phyloP scores from a whole-genome alignment of 1,140 invertebrate genomes.

The Drusus annulatus region DNA sequence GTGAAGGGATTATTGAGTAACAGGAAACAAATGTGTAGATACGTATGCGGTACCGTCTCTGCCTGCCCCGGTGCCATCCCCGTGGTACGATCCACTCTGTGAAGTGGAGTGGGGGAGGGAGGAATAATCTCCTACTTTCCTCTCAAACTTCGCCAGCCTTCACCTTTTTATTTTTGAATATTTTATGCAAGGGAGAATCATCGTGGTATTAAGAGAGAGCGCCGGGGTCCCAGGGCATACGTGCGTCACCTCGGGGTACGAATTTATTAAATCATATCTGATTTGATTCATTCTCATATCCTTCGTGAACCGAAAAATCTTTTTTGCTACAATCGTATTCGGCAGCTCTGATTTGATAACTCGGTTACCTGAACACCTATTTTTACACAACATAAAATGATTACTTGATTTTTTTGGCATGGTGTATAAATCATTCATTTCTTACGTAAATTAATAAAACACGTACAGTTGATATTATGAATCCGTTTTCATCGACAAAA shows the following conservation, averaged over 20 bases:
- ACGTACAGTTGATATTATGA: too few relatives aligned
- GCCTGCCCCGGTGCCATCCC: too few relatives aligned
- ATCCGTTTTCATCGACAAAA: too few relatives aligned
- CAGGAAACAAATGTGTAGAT: conserved; percentile 25
- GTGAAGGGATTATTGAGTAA: conserved; percentile 8
- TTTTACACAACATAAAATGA: too few relatives aligned
- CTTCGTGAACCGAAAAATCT: conserved; percentile 2
- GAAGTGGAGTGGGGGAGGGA: background rate
- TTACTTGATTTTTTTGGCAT: too few relatives aligned
- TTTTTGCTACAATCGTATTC: conserved; percentile 3
- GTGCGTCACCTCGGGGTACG: conserved; percentile 14
- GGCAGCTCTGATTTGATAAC: too few relatives aligned
- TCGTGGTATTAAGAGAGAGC: conserved; percentile 17
- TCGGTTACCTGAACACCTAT: too few relatives aligned
- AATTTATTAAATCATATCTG: conserved; percentile 7
- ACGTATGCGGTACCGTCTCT: conserved; percentile 7
- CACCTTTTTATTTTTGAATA: conserved; percentile 29
- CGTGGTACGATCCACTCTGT: too few relatives aligned
- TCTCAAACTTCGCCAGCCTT: background rate
- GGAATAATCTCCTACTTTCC: background rate
- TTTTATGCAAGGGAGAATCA: conserved; percentile 14
- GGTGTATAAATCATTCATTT: too few relatives aligned
- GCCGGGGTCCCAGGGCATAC: background rate
- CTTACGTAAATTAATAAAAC: too few relatives aligned
- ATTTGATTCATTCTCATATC: background rate